phyloP scores from a whole-genome alignment of 1,140 invertebrate genomes.

The Caenorhabditis tropicalis region DNA sequence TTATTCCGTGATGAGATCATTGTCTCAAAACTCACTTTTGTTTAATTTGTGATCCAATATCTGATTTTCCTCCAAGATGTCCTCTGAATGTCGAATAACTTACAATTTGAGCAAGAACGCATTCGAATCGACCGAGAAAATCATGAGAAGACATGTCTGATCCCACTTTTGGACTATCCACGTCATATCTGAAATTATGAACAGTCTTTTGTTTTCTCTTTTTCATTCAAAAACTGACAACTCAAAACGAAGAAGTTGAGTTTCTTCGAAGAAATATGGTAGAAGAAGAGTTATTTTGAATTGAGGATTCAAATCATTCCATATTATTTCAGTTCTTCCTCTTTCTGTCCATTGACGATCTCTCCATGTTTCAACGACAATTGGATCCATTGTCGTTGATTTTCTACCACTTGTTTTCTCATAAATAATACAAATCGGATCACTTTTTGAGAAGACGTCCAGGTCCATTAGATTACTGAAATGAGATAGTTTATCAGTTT shows the following conservation, averaged over 20 bases:
- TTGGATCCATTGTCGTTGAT: background rate
- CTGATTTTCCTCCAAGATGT: background rate
- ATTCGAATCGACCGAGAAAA: conserved; percentile 75
- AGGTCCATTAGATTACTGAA: conserved; percentile 62
- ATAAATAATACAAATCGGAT: conserved; percentile 66
- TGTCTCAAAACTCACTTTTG: conserved; percentile 64
- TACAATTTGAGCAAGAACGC: conserved; percentile 75
- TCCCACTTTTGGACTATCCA: conserved; percentile 68
- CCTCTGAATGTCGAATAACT: conserved; percentile 61
- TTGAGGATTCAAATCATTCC: conserved; percentile 75
- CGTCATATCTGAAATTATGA: conserved; percentile 73
- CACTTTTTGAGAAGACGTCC: conserved; percentile 66
- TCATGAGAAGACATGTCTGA: conserved; percentile 72
- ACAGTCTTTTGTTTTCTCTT: background rate
- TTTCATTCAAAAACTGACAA: conserved; percentile 71
- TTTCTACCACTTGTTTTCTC: conserved; percentile 11
- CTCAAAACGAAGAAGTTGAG: conserved; percentile 73
- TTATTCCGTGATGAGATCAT: too few relatives aligned
- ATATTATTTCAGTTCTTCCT: conserved; percentile 75
- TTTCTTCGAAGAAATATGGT: conserved; percentile 76
- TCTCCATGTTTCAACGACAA: background rate
- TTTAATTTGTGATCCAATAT: conserved; percentile 39
- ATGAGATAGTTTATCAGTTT: too few relatives aligned
- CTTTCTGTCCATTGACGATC: conserved; percentile 66
- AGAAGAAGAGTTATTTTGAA: conserved; percentile 75